Base-by-base conservation (phyloP, 2,888 invertebrate species). In the Oxystoma pomonae region DNA sequence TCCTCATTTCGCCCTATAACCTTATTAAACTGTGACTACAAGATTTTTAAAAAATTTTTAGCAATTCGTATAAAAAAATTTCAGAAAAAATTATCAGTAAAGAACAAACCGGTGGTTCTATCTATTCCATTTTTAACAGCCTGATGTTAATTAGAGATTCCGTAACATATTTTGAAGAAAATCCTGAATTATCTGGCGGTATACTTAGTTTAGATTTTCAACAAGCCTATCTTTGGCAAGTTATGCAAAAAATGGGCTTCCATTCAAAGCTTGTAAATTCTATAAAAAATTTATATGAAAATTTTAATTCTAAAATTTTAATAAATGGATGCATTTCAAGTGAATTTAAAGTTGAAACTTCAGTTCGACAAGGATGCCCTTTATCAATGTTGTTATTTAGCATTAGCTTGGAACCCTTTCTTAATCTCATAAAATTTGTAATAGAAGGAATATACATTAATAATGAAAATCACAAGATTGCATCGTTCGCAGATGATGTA, bases 341-440 rank as follows among this genome's bases (percentile, higher is more conserved):
- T 16, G 3, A 7, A 7, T 53, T 3, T 53, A 16, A 16, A 16
- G 16, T 53, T 7, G 5, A 53, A 53, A 53, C 5, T 60, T 57
- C 56, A 20, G 55, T 60, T 17, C n/a, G 55, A 9, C 60, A 55
- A 18, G 60, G 60, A 19, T 60, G 60, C 18, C 60, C 55, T 7
- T 17, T 53, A 53, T 53, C 55, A 7, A 53, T 53, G 55, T 9
- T 53, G 3, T 3, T 53, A n/a, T 53, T 53, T 53, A 53, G 17
- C 17, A 53, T 53, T 12, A 20, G 57, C 19, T 18, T 57, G 9
- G 57, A 57, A 57, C 20, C 57, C 19, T 57, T 20, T 57, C 18
- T 57, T 7, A 19, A 57, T 12, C 19, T 57, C 5, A n/a, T 57
- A 12, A 58, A 58, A 22, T 58, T 22, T 57, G 55, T 53, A 7